phyloP scores from a whole-genome alignment of 2,113 vertebrate genomes.

The Hippocampus guttulatus region DNA sequence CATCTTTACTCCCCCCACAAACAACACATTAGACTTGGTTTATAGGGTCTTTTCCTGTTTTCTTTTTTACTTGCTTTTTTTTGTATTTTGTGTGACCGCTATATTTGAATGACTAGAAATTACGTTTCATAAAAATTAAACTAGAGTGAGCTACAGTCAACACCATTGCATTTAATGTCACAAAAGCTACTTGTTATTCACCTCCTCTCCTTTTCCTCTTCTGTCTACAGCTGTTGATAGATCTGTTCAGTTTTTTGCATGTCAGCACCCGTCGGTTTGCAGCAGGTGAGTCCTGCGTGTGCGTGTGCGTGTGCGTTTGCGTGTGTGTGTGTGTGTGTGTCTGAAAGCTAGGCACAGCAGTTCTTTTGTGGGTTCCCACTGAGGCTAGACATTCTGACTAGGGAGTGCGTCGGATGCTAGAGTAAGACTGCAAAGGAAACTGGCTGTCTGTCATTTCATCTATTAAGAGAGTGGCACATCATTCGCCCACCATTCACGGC shows the following conservation, averaged over 20 bases:
- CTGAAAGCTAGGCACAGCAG: slow-evolving; percentile 13
- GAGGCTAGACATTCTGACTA: slow-evolving; percentile 47
- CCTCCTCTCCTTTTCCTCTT: slow-evolving; percentile 6
- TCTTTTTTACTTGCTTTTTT: neutral
- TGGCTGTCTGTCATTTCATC: slow-evolving; percentile 55
- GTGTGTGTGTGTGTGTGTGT: slow-evolving; percentile 20
- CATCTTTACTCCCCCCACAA: neutral
- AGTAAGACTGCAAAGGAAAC: slow-evolving; percentile 19
- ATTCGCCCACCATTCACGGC: neutral
- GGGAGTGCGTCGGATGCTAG: slow-evolving; percentile 8
- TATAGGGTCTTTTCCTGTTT: neutral
- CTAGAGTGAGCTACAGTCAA: neutral
- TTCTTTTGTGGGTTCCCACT: slow-evolving; percentile 33
- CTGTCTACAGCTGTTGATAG: slow-evolving; percentile 48
- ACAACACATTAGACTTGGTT: neutral
- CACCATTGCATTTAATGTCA: neutral
- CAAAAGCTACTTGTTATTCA: neutral
- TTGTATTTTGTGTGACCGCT: neutral
- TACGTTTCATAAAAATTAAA: neutral
- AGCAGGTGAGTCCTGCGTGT: slow-evolving; percentile 51
- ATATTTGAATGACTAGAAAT: neutral
- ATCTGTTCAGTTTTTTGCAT: slow-evolving; percentile 47
- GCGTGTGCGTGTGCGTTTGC: slow-evolving; percentile 20
- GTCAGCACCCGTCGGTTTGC: slow-evolving; percentile 45
- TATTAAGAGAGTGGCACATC: slow-evolving; percentile 27